Evolutionary conservation across 2,888 invertebrate genomes (phyloP).

Genomic region (Norana najaformis): DNA sequence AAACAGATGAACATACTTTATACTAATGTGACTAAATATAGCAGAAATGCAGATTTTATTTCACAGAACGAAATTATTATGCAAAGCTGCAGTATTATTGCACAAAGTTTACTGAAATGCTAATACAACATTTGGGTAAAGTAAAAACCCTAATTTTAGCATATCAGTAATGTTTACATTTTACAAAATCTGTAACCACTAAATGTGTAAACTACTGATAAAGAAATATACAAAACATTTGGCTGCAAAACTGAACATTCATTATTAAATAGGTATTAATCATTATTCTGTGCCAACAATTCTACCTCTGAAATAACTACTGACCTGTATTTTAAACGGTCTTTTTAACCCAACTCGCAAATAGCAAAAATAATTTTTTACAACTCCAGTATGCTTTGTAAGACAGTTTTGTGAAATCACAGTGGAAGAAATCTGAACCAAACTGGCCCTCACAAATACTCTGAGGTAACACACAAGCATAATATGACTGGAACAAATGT

Average conservation of each 20-base stretch:
- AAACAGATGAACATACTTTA: background rate
- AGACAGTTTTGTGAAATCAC: background rate
- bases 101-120: background rate
- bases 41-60: background rate
- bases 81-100: background rate
- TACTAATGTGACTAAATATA: background rate
- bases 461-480: background rate
- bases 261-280: background rate
- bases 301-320: background rate
- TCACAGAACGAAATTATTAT: background rate
- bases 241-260: background rate
- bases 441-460: background rate
- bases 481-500: background rate
- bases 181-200: no score
- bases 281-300: background rate
- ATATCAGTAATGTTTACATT: no score
- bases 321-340: conserved; percentile 13
- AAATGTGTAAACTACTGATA: background rate
- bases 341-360: background rate
- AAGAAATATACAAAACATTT: background rate
- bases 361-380: background rate
- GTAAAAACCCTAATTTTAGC: no score
- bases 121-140: no score
- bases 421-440: background rate
- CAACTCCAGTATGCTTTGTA: background rate